These are phyloP conservation scores for Melanotaenia parkinsoni DNA, from an alignment of 2,797 vertebrate genomes.

Conservation along the genomic window DNA sequence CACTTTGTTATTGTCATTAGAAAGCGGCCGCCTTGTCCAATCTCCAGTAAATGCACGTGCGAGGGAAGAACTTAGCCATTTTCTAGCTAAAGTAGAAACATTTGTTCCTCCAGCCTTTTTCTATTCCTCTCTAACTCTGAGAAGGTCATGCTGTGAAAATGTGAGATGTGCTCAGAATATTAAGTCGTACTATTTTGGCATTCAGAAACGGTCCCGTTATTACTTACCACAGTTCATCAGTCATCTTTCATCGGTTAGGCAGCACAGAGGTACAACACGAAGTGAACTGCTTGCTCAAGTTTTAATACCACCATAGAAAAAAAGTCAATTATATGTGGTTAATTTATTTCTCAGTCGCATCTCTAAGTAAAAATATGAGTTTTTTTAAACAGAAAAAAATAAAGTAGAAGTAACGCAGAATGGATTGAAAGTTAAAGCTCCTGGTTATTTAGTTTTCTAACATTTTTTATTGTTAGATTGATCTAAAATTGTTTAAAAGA, in stretches of 20 bases:
- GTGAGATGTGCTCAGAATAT: constrained; percentile 23
- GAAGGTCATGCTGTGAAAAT: constrained; percentile 35
- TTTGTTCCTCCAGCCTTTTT: constrained; percentile 12
- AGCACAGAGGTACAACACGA: neutral
- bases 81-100: neutral
- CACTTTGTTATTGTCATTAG: constrained; percentile 16
- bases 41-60: neutral
- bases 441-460: neutral
- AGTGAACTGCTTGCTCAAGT: neutral
- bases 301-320: too few species aligned
- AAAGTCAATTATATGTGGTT: too few species aligned
- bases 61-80: neutral
- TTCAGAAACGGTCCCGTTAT: constrained; percentile 30
- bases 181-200: constrained; percentile 26
- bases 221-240: constrained; percentile 5
- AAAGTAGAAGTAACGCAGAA: neutral
- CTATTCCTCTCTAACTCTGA: neutral
- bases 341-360: too few species aligned
- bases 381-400: neutral
- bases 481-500: neutral
- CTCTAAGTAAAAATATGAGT: too few species aligned
- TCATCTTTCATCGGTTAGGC: constrained; percentile 10
- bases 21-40: constrained; percentile 8
- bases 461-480: too few species aligned
- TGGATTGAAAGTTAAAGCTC: too few species aligned